These are phyloP conservation scores for Oscheius sp. DNA, from an alignment of 2,888 invertebrate species.

Conservation along the genomic window DNA sequence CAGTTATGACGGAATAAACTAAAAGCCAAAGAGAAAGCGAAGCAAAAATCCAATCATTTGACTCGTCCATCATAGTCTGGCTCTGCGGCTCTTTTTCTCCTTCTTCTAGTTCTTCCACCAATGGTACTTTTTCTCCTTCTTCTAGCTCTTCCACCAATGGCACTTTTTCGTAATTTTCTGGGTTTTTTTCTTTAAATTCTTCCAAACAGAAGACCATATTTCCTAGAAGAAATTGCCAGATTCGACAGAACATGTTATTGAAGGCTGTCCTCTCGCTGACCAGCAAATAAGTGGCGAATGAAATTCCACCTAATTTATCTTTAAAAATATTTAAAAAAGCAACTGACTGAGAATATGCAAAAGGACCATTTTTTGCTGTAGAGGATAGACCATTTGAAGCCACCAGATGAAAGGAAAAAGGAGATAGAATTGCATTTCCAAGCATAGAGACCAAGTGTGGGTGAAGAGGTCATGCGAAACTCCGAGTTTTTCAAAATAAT, in stretches of 20 bases:
- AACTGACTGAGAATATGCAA: neutral
- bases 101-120: too few relatives aligned
- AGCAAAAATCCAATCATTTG: neutral
- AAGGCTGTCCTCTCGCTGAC: neutral
- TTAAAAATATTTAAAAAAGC: neutral
- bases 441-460: conserved; percentile 15
- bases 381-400: neutral
- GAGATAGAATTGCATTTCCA: conserved; percentile 20
- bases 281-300: neutral
- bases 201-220: too few relatives aligned
- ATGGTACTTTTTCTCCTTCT: too few relatives aligned
- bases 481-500: conserved; percentile 2
- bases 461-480: conserved; percentile 12
- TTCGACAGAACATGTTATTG: conserved; percentile 8
- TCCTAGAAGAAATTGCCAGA: conserved; percentile 18
- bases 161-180: too few relatives aligned
- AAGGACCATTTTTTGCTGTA: neutral
- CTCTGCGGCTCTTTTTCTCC: too few relatives aligned
- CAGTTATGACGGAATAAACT: neutral
- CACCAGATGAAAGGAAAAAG: neutral
- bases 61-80: too few relatives aligned
- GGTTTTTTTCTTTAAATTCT: too few relatives aligned
- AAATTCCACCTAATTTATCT: neutral
- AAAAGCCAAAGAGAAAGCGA: neutral
- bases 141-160: too few relatives aligned